Percentiles rank a stretch among this genome's conserved stretches.
Conservation (phyloP, 23 tunicate species). For the Botrylloides violaceus region DNA sequence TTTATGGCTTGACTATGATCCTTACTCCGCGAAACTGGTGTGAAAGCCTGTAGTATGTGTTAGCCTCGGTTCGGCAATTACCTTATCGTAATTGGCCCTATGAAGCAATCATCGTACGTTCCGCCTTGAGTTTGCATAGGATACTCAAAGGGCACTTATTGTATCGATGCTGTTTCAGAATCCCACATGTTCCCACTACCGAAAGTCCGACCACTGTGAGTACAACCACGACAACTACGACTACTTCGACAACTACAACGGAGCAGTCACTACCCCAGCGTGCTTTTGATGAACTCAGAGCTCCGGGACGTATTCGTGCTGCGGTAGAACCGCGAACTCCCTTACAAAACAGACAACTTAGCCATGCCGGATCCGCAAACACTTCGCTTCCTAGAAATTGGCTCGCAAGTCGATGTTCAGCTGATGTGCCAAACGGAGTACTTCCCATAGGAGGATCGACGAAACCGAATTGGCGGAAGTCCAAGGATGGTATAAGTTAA, state of each 20-base stretch:
- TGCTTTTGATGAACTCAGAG: background rate
- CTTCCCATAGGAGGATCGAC: constrained; percentile 33
- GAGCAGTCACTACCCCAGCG: constrained; percentile 5
- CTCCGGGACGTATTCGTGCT: background rate
- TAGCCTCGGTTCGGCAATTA: no score
- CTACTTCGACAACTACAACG: background rate
- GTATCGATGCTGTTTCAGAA: background rate
- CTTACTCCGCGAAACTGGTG: no score
- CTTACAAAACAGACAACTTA: background rate
- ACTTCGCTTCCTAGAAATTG: background rate
- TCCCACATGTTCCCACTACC: background rate
- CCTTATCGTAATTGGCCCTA: no score
- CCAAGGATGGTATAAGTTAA: background rate
- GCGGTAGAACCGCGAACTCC: background rate
- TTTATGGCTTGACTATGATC: no score
- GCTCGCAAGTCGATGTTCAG: constrained; percentile 13
- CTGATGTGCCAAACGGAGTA: constrained; percentile 35
- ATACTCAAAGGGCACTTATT: no score
- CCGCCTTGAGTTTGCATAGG: no score
- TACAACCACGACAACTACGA: background rate
- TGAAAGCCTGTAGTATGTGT: no score
- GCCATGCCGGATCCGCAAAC: background rate
- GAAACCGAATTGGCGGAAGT: constrained; percentile 20
- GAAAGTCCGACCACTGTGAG: no score
- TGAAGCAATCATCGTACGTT: no score